Evolutionary conservation across 2,888 invertebrate species (phyloP).

Genomic region (Drosophila histrio): DNA sequence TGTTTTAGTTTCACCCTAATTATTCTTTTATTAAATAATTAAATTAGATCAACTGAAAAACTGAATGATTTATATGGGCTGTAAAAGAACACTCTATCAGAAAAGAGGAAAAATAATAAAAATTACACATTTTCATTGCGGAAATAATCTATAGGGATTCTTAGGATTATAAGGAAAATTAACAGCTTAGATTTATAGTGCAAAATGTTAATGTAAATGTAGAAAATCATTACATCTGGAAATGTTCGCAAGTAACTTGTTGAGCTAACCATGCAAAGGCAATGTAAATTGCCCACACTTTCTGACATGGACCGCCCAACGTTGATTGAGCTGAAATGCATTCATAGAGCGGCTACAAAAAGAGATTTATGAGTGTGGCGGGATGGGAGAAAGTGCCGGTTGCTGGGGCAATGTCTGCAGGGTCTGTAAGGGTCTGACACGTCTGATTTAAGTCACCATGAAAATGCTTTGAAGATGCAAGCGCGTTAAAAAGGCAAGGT

Average conservation of each 20-base stretch:
- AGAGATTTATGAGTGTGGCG: slow-evolving; percentile 33
- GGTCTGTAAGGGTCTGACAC: slow-evolving; percentile 29
- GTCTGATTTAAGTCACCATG: slow-evolving; percentile 46
- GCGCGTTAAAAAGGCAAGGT: slow-evolving; percentile 44
- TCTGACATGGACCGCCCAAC: slow-evolving; percentile 1
- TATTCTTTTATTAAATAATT: too few species aligned
- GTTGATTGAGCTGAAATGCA: slow-evolving; percentile 44
- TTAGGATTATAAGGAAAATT: too few species aligned
- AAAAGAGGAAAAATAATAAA: too few species aligned
- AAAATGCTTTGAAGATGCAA: slow-evolving; percentile 63
- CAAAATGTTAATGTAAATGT: too few species aligned
- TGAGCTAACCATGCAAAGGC: slow-evolving; percentile 23
- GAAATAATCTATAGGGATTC: too few species aligned
- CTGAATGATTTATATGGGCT: too few species aligned
- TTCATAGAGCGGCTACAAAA: slow-evolving; percentile 22
- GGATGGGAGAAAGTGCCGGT: neutral
- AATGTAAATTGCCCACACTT: slow-evolving; percentile 42
- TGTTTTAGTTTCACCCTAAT: too few species aligned
- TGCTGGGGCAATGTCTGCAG: slow-evolving; percentile 15
- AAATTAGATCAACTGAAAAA: too few species aligned
- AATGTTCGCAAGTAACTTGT: slow-evolving; percentile 11
- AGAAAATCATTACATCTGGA: neutral
- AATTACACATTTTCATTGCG: too few species aligned
- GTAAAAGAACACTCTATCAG: too few species aligned
- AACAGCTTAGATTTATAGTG: too few species aligned